Conservation (phyloP, 2,797 vertebrate species). For the Periophthalmus magnuspinnatus region DNA sequence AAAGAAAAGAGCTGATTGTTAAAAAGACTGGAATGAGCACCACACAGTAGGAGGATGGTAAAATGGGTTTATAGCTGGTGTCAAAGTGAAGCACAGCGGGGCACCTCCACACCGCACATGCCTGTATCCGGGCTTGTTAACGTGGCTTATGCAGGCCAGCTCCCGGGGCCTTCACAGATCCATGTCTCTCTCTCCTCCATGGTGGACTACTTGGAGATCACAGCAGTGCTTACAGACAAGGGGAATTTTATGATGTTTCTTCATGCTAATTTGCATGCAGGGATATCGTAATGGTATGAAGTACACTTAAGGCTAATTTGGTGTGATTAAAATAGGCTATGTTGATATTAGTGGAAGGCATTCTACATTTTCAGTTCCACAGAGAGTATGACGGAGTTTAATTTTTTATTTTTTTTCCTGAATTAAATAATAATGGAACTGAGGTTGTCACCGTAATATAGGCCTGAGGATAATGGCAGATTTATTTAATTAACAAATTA, state of each 20-base stretch:
- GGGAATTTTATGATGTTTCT: neutral
- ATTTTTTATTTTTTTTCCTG: too few relatives aligned
- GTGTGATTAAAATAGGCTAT: neutral
- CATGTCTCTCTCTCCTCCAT: constrained; percentile 5
- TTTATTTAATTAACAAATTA: too few relatives aligned
- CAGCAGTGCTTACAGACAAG: neutral
- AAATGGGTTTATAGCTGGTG: constrained; percentile 64
- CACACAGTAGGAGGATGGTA: constrained; percentile 35
- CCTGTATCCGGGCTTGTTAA: constrained; percentile 33
- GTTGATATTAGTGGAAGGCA: neutral
- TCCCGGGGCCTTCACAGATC: constrained; percentile 3
- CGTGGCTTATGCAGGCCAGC: constrained; percentile 18
- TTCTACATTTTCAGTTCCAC: too few relatives aligned
- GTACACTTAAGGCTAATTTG: neutral
- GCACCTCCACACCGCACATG: constrained; percentile 58
- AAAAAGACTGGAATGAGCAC: constrained; percentile 37
- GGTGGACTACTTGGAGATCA: neutral
- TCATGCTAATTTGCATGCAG: neutral
- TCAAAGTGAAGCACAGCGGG: constrained; percentile 67
- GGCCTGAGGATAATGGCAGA: too few relatives aligned
- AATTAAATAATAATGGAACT: neutral
- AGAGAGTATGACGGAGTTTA: neutral
- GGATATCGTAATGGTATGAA: neutral
- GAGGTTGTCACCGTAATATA: neutral
- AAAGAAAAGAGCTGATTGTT: constrained; percentile 70